Base-by-base conservation (phyloP, 2,888 invertebrate genomes). In the Conomelus anceps region DNA sequence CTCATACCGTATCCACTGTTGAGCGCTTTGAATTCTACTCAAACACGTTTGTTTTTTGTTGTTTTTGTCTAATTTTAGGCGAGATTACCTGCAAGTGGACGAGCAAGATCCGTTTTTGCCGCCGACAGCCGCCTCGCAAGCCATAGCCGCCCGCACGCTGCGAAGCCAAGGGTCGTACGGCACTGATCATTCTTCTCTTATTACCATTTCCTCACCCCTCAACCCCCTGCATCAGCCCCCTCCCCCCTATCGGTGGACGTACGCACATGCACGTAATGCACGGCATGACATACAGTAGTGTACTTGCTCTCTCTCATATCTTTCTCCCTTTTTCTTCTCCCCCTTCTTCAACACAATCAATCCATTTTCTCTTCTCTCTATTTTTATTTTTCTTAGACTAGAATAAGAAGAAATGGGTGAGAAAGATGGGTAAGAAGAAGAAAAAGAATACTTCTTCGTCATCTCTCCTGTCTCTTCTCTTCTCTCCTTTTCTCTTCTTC, bases 91-190 rank as follows among this genome's bases (percentile, higher is more conserved):
- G 90, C 97, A 97, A 93, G 96, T 96, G 91, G 98, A 97, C 93
- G 98, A 98, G 93, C 97, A 97, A 90, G 97, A 97, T 91, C 96
- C 97, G 90, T 97, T 96, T 94, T 94, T 97, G 92, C 96, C 96
- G 88, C 93, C 95, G 91, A 93, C 95, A 91, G 94, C 94, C 90
- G 94, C 95, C 91, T 93, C 95, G 92, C 93, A 95, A 93, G 95
- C 95, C 91, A 95, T 95, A 92, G 95, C 95, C 91, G 95, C 95
- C 89, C 93, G 95, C 93, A 95, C 95, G 92, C 94, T 95, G 92
- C 95, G 96, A 94, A 94, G 96, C 96, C 95, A 95, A 95, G 95
- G 95, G 95, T 95, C 95, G 95, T 95, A 95, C 94, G 94, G 95
- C 95, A 94, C 95, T 95, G 86, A 41, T 90, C 88, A 26, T 88